Percentiles rank a stretch among this genome's conserved stretches.
Evolutionary conservation across 2,888 invertebrate genomes (phyloP).

Genomic region (Beris morrisii): DNA sequence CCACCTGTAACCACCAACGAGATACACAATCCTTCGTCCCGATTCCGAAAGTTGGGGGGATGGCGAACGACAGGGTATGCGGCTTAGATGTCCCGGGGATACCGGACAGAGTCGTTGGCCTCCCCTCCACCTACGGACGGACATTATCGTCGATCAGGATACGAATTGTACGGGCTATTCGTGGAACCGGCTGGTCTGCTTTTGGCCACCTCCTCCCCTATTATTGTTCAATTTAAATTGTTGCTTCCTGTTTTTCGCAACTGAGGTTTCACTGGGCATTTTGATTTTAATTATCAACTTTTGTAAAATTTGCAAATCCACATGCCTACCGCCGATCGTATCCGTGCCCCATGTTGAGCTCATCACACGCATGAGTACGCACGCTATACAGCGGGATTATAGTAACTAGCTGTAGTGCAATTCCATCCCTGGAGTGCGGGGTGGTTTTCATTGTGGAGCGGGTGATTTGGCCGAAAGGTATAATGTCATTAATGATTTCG

Average conservation of each 20-base stretch:
- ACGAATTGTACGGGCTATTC: too few relatives aligned
- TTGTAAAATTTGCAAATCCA: neutral
- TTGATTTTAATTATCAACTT: constrained; percentile 25
- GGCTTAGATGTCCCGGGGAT: too few relatives aligned
- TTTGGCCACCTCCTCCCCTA: too few relatives aligned
- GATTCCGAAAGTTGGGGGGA: too few relatives aligned
- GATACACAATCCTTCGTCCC: too few relatives aligned
- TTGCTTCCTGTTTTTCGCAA: constrained; percentile 13
- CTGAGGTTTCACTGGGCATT: constrained; percentile 20
- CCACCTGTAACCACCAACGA: constrained; percentile 15
- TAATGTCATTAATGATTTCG: constrained; percentile 16
- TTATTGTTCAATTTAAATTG: constrained; percentile 4
- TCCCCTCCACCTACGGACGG: too few relatives aligned
- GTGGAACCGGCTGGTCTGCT: too few relatives aligned
- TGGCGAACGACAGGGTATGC: too few relatives aligned
- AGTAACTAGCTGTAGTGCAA: neutral
- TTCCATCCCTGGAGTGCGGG: neutral
- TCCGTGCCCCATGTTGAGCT: neutral
- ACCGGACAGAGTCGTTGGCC: too few relatives aligned
- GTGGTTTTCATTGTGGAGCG: neutral
- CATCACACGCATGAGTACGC: neutral
- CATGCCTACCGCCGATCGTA: neutral
- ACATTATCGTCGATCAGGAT: too few relatives aligned
- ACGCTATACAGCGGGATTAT: neutral
- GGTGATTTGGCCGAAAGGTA: constrained; percentile 10